Base-by-base conservation (phyloP, 2,797 vertebrate genomes). In the Menidia menidia region DNA sequence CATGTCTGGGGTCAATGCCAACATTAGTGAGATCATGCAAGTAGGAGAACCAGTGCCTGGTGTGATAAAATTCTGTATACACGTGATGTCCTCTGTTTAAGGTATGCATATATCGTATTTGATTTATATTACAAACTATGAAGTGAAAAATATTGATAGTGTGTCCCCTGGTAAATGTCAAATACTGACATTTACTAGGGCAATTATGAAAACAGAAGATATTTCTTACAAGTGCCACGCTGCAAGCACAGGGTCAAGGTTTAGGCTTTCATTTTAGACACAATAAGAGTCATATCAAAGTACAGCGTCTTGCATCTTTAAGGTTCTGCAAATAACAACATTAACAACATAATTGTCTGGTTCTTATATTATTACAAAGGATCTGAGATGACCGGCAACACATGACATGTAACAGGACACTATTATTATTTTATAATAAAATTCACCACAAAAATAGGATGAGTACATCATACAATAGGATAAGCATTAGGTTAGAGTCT, bases 1-100 rank as follows among this genome's bases (percentile, higher is more conserved):
- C 87, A 84, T 90, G 86, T 91, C 82, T 87, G 81, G 80, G 91
- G 90, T 92, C 91, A 91, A 43, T 50, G 80, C 69, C 74, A 80
- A 87, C 87, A 82, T 78, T 80, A 64, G 71, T 7, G 68, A 71
- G 61, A 71, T 71, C 41, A 61, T 61, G 66, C 41, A 16, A 61
- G 61, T 55, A 82, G 33, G 68, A 75, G 75, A 77, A 63, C 77
- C 81, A 63, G 71, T 42, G 73, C 81, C 59, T 2, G 39, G 7
- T 16, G 73, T 60, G 68, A 85, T 89, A 87, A 88, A 86, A 84
- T 75, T 69, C 60, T 55, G 71, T 53, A 59, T 81, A 83, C 85
- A 87, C 83, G 90, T 87, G 89, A 82, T 33, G 39, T 65, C 64
- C 65, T 64, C 78, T n/a, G 74, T 71, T 78, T 78, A 79, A 77